phyloP scores from a whole-genome alignment of 2,888 invertebrate species.

The Boloria selene region DNA sequence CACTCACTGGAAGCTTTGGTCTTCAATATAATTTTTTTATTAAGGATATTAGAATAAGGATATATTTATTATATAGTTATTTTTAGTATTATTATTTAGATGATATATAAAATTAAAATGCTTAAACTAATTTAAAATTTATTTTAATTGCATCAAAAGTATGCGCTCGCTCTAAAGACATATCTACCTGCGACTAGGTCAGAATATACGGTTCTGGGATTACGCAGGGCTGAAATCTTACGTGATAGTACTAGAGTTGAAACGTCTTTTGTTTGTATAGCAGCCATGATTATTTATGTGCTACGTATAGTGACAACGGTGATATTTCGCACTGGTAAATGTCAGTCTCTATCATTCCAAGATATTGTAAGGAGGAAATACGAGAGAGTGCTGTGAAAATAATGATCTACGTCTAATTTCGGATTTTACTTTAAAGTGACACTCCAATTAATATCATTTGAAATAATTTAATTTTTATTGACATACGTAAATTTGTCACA shows the following conservation, averaged over 20 bases:
- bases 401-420: slow-evolving; percentile 3
- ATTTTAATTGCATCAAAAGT: neutral
- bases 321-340: slow-evolving; percentile 38
- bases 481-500: neutral
- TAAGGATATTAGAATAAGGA: no score
- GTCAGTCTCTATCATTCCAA: slow-evolving; percentile 43
- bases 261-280: slow-evolving; percentile 45
- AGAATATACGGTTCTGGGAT: slow-evolving; percentile 57
- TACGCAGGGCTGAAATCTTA: slow-evolving; percentile 57
- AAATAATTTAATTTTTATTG: neutral
- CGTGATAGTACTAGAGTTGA: slow-evolving; percentile 47
- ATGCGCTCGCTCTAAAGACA: slow-evolving; percentile 17
- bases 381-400: slow-evolving; percentile 3
- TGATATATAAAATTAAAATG: no score
- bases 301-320: slow-evolving; percentile 42
- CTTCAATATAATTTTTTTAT: no score
- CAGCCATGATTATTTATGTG: slow-evolving; percentile 45
- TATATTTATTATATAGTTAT: no score
- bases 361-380: slow-evolving; percentile 40
- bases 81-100: no score
- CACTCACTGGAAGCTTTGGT: no score
- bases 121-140: no score
- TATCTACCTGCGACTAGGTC: slow-evolving; percentile 50
- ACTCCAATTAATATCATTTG: no score
- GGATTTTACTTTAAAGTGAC: neutral